Percentiles rank a stretch among this genome's conserved stretches.
phyloP scores from a whole-genome alignment of 2,888 invertebrate species.

The Thysanoteuthis rhombus region DNA sequence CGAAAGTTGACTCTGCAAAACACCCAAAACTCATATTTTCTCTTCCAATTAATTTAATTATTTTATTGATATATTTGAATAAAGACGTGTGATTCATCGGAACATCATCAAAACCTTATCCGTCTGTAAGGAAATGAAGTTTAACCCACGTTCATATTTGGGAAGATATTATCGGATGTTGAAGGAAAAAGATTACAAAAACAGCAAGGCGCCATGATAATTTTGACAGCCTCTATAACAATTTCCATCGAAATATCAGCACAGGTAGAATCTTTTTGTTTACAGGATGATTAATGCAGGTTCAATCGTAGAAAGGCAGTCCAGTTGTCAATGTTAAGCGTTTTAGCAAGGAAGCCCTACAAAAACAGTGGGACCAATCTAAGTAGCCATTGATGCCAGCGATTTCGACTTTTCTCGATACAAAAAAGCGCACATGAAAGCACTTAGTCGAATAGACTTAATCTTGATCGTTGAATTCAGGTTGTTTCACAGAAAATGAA shows the following conservation, averaged over 20 bases:
- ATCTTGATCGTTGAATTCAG: constrained; percentile 85
- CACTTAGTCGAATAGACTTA: constrained; percentile 79
- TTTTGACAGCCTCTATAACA: no score
- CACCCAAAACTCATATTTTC: no score
- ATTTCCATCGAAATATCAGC: background rate
- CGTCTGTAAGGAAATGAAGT: no score
- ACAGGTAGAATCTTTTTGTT: background rate
- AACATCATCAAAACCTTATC: no score
- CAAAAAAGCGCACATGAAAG: constrained; percentile 78
- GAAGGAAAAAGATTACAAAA: no score
- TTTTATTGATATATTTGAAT: no score
- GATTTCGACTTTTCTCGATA: constrained; percentile 70
- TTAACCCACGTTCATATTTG: no score
- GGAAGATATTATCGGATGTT: no score
- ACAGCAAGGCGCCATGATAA: no score
- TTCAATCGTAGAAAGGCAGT: constrained; percentile 45
- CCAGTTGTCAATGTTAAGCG: constrained; percentile 43
- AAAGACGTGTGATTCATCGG: no score
- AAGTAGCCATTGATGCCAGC: constrained; percentile 89
- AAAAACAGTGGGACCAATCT: constrained; percentile 73
- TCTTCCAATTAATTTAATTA: no score
- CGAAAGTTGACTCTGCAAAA: no score
- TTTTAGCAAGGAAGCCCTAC: constrained; percentile 37
- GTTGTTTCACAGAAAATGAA: constrained; percentile 73
- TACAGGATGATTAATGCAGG: constrained; percentile 59